A percentile compares a stretch with the other conserved stretches of the same genome.
Conservation (phyloP, 2,113 vertebrate genomes). For the Irena cyanogastra region DNA sequence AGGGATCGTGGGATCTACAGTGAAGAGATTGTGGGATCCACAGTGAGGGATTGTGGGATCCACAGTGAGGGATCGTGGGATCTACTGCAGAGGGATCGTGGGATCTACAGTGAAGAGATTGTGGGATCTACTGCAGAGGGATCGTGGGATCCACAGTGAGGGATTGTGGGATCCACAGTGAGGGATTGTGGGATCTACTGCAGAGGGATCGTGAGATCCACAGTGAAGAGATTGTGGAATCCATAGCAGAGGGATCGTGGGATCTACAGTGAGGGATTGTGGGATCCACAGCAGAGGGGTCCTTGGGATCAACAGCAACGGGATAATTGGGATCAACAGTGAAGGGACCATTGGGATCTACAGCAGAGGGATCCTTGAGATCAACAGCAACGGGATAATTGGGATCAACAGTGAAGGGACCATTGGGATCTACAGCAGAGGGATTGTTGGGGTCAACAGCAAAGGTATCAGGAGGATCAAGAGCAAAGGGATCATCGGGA, state of each 20-base stretch:
- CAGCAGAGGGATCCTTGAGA: no score
- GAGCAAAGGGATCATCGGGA: rapidly evolving
- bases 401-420: rapidly evolving
- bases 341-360: rapidly evolving
- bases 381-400: rapidly evolving
- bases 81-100: rapidly evolving
- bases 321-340: background rate
- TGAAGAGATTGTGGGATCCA: rapidly evolving
- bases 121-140: rapidly evolving
- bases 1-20: rapidly evolving
- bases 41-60: no score
- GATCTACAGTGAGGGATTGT: rapidly evolving
- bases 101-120: rapidly evolving
- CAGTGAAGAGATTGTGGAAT: rapidly evolving
- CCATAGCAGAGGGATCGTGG: rapidly evolving
- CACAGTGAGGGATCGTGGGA: rapidly evolving
- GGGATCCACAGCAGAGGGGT: background rate
- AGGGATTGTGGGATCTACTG: rapidly evolving
- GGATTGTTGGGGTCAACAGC: background rate
- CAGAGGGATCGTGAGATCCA: rapidly evolving
- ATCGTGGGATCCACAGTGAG: rapidly evolving
- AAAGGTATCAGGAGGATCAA: rapidly evolving
- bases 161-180: no score
- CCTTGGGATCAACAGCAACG: rapidly evolving
- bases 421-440: rapidly evolving